A percentile compares a stretch with the other conserved stretches of the same genome.
Conservation (phyloP, 2,888 invertebrate species). For the Spodoptera exigua region DNA sequence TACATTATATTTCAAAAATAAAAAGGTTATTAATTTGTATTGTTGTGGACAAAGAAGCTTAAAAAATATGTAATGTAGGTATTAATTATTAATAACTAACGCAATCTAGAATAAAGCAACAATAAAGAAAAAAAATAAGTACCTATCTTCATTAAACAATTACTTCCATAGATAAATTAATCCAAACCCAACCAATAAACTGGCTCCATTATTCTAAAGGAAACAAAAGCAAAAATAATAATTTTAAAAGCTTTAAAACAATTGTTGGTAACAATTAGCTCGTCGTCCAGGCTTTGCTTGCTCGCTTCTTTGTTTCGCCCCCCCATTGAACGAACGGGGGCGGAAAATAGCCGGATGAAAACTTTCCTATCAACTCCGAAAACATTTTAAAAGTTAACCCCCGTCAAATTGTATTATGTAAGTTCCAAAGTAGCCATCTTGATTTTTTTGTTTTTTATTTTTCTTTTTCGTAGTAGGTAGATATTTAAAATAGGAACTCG, state of each 20-base stretch:
- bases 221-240: constrained; percentile 59
- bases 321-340: constrained; percentile 52
- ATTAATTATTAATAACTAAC: no score
- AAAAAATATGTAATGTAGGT: no score
- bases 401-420: constrained; percentile 54
- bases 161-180: constrained; percentile 19
- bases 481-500: constrained; percentile 30
- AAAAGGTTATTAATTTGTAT: no score
- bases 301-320: constrained; percentile 48
- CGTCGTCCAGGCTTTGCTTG: constrained; percentile 47
- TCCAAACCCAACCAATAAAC: constrained; percentile 24
- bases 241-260: constrained; percentile 61
- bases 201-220: constrained; percentile 29
- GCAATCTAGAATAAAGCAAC: no score
- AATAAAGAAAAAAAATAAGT: no score
- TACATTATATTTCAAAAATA: no score
- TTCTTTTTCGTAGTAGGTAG: neutral
- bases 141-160: constrained; percentile 17
- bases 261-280: constrained; percentile 57
- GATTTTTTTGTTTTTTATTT: constrained; percentile 36
- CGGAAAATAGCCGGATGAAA: constrained; percentile 56
- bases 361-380: constrained; percentile 54
- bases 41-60: no score
- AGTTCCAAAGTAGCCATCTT: constrained; percentile 53
- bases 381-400: constrained; percentile 58